These are phyloP conservation scores for Choloepus hoffmanni DNA, from an alignment of 2,113 vertebrate species.

Conservation along the genomic window DNA sequence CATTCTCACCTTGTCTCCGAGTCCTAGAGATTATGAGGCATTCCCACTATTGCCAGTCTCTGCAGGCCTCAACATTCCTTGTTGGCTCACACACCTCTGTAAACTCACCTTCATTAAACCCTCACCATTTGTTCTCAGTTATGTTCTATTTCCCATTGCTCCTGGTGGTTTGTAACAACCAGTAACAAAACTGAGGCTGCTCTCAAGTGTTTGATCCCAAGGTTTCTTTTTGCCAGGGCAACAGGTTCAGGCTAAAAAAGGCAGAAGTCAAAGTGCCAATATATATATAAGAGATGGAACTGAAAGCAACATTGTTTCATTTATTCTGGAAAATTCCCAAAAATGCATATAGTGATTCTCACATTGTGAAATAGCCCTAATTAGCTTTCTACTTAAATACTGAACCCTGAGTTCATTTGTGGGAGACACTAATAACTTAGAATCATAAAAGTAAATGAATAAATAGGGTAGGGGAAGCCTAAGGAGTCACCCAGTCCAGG, in stretches of 20 bases:
- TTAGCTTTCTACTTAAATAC: neutral
- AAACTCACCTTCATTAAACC: neutral
- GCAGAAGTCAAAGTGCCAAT: neutral
- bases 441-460: neutral
- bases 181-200: neutral
- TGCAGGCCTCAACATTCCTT: accelerated
- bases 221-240: neutral
- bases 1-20: neutral
- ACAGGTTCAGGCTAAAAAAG: neutral
- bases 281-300: neutral
- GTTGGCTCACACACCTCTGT: accelerated
- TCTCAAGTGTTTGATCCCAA: neutral
- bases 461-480: accelerated
- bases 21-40: neutral
- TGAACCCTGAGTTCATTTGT: neutral
- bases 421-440: neutral
- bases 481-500: too few relatives aligned
- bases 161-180: neutral
- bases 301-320: too few relatives aligned
- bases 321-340: neutral
- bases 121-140: neutral
- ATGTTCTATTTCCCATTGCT: neutral
- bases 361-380: neutral
- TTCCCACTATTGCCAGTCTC: neutral
- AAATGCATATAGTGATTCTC: neutral